Evolutionary conservation across 2,113 vertebrate species (phyloP).

Genomic region (Manacus vitellinus): DNA sequence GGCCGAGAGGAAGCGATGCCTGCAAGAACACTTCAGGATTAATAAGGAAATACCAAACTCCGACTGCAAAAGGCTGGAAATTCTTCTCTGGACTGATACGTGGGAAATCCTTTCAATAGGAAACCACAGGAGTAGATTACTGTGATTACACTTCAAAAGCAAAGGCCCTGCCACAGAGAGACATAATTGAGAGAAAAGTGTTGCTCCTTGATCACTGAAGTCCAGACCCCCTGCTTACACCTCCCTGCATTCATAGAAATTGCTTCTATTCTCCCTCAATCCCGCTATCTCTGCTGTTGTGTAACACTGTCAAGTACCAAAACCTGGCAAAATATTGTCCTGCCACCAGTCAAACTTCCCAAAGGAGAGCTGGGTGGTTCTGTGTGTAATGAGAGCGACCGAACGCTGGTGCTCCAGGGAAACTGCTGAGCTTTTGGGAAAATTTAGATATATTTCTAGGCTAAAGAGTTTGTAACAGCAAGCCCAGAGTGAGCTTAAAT

Average conservation of each 20-base stretch:
- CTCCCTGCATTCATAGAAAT: slow-evolving; percentile 67
- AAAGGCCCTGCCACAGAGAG: slow-evolving; percentile 72
- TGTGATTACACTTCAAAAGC: slow-evolving; percentile 81
- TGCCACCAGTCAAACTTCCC: neutral
- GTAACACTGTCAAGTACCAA: neutral
- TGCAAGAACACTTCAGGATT: neutral
- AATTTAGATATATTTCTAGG: neutral
- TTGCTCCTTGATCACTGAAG: slow-evolving; percentile 72
- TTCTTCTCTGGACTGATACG: slow-evolving; percentile 65
- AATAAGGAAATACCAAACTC: slow-evolving; percentile 63
- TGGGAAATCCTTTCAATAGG: slow-evolving; percentile 79
- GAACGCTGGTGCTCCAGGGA: fast-evolving
- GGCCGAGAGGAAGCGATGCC: neutral
- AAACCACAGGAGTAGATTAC: slow-evolving; percentile 81
- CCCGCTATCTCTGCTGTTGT: neutral
- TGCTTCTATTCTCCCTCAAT: slow-evolving; percentile 30
- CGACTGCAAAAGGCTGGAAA: slow-evolving; percentile 64
- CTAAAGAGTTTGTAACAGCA: neutral
- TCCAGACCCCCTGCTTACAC: slow-evolving; percentile 65
- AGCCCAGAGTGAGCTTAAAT: neutral
- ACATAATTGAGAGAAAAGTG: slow-evolving; percentile 76
- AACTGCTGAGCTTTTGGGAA: neutral
- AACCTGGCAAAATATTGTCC: neutral
- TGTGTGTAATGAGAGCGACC: fast-evolving
- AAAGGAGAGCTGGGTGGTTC: neutral